Conservation (phyloP, 2,888 invertebrate species). For the Phaonia tiefii region DNA sequence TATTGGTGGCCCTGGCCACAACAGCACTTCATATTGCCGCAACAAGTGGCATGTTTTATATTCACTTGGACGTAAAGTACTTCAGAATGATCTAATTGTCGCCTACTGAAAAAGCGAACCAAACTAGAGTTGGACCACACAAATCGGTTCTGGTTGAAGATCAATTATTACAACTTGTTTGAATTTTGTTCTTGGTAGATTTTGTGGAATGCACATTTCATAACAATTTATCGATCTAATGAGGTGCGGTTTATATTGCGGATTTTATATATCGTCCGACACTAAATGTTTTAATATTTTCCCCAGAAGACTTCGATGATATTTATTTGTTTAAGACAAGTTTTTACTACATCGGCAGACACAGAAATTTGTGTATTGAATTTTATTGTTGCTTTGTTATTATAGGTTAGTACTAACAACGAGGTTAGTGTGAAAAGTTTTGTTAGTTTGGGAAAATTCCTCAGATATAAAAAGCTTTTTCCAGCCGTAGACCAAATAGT, state of each 20-base stretch:
- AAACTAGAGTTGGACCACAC: slow-evolving; percentile 63
- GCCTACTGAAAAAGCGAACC: slow-evolving; percentile 28
- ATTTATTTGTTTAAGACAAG: slow-evolving; percentile 63
- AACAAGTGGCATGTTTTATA: slow-evolving; percentile 57
- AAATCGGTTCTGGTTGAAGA: slow-evolving; percentile 15
- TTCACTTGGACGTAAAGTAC: neutral
- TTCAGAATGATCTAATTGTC: slow-evolving; percentile 56
- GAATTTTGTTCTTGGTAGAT: too few species aligned
- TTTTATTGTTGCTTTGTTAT: slow-evolving; percentile 12
- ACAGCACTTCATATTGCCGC: slow-evolving; percentile 34
- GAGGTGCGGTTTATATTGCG: slow-evolving; percentile 57
- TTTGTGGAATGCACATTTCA: slow-evolving; percentile 17
- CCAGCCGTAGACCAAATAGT: too few species aligned
- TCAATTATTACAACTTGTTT: slow-evolving; percentile 16
- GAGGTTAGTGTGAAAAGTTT: neutral
- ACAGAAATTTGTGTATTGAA: slow-evolving; percentile 4
- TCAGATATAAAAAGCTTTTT: too few species aligned
- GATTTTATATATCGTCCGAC: slow-evolving; percentile 27
- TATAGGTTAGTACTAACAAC: slow-evolving; percentile 20
- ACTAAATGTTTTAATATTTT: slow-evolving; percentile 18
- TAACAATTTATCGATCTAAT: slow-evolving; percentile 13
- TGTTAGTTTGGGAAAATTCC: too few species aligned
- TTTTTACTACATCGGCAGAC: slow-evolving; percentile 51
- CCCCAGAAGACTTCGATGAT: slow-evolving; percentile 17
- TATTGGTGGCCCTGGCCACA: slow-evolving; percentile 56